Percentiles rank a stretch among this genome's conserved stretches.
Conservation (phyloP, 2,113 vertebrate genomes). For the Puffinus mauretanicus region DNA sequence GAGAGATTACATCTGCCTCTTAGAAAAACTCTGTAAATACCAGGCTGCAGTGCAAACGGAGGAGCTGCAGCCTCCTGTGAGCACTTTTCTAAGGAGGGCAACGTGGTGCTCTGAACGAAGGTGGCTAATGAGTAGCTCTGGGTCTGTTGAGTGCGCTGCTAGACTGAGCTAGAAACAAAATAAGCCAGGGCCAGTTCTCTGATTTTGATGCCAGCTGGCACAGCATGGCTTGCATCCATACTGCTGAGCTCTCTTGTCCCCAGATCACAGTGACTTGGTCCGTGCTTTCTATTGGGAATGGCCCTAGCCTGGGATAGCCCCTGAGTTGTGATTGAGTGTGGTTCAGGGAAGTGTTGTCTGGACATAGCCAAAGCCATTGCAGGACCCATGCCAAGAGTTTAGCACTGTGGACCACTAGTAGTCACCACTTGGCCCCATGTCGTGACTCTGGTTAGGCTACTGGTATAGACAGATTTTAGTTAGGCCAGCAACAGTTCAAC, state of each 20-base stretch:
- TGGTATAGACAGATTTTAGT: not conserved
- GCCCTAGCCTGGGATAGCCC: rapidly evolving
- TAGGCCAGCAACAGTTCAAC: not conserved
- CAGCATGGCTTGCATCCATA: rapidly evolving
- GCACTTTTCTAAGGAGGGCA: not conserved
- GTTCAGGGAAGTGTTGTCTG: not conserved
- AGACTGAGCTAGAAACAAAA: not conserved
- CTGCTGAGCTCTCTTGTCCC: not conserved
- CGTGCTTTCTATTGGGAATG: not conserved
- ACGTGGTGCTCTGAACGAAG: rapidly evolving
- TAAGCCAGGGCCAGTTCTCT: not conserved
- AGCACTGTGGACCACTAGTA: not conserved
- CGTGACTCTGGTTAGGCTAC: not conserved
- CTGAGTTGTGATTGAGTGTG: not conserved
- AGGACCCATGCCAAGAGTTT: not conserved
- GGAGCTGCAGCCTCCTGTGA: not conserved
- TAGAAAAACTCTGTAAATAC: slow-evolving; percentile 34
- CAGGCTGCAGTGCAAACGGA: not conserved
- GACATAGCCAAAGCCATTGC: not conserved
- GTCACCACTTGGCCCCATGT: not conserved
- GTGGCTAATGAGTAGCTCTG: not conserved
- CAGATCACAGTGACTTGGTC: not conserved
- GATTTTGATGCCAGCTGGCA: not conserved
- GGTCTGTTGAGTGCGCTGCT: not conserved
- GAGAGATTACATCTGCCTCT: slow-evolving; percentile 5